Evolutionary conservation across 2,113 vertebrate species (phyloP).

Genomic region (Myotis lucifugus): DNA sequence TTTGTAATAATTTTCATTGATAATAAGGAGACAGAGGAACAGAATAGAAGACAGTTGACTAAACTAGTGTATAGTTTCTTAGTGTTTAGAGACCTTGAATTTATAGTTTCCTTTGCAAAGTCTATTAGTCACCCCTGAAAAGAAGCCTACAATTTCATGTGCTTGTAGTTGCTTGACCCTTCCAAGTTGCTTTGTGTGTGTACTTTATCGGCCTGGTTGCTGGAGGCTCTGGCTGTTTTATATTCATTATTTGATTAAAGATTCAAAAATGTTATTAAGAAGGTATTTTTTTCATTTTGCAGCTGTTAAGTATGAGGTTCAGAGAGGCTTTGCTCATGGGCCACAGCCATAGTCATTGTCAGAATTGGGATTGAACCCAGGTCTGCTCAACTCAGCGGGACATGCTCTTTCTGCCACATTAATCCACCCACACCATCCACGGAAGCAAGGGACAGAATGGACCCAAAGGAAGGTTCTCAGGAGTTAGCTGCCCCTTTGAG

Average conservation of each 20-base stretch:
- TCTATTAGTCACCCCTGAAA: conserved; percentile 51
- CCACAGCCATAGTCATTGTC: background rate
- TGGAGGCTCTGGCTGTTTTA: conserved; percentile 13
- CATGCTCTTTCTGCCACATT: background rate
- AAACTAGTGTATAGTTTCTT: background rate
- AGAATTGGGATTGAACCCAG: background rate
- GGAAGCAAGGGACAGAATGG: background rate
- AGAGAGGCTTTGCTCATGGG: background rate
- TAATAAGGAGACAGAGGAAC: conserved; percentile 44
- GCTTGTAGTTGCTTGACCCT: conserved; percentile 33
- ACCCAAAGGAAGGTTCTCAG: background rate
- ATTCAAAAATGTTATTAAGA: conserved; percentile 45
- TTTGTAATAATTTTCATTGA: conserved; percentile 59
- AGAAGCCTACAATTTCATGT: conserved; percentile 35
- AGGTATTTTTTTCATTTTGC: background rate
- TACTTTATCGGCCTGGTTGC: conserved; percentile 3
- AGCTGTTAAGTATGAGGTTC: background rate
- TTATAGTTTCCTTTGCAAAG: conserved; percentile 53
- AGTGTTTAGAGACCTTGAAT: conserved; percentile 45
- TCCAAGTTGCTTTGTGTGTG: conserved; percentile 19
- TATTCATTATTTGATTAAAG: conserved; percentile 59
- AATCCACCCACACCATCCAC: background rate
- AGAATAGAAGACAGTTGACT: conserved; percentile 21
- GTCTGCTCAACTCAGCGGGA: background rate
- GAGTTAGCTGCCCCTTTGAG: background rate